Evolutionary conservation across 2,797 vertebrate species (phyloP).

Genomic region (Moxostoma hubbsi): DNA sequence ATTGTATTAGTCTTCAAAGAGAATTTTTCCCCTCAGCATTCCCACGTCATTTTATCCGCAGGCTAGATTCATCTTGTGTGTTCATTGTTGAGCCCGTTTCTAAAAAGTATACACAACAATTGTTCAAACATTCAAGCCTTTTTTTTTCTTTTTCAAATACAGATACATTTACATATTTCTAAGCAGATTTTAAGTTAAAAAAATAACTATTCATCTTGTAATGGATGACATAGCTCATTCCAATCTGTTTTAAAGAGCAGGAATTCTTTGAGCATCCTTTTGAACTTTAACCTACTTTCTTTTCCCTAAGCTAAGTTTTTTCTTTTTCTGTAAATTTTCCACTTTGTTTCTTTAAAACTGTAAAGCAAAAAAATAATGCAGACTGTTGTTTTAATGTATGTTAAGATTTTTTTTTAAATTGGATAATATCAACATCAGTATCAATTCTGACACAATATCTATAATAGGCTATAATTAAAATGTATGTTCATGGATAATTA

Average conservation of each 20-base stretch:
- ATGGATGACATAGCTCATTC: not conserved
- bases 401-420: not conserved
- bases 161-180: slow-evolving; percentile 51
- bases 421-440: not conserved
- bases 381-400: too few species aligned
- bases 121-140: not conserved
- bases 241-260: not conserved
- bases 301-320: not conserved
- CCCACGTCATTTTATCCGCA: slow-evolving; percentile 38
- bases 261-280: slow-evolving; percentile 1
- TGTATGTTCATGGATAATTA: too few species aligned
- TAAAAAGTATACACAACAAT: not conserved
- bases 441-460: not conserved
- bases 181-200: slow-evolving; percentile 51
- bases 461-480: not conserved
- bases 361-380: too few species aligned
- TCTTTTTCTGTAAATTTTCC: too few species aligned
- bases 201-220: not conserved
- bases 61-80: not conserved
- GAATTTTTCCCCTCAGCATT: slow-evolving; percentile 53
- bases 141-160: slow-evolving; percentile 36
- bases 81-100: not conserved
- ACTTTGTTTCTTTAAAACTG: too few species aligned
- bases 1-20: slow-evolving; percentile 58
- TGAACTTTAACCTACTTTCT: slow-evolving; percentile 78